A percentile compares a stretch with the other conserved stretches of the same genome.
These are phyloP conservation scores for Palloptera scutellata DNA, from an alignment of 2,888 invertebrate genomes.

Conservation along the genomic window DNA sequence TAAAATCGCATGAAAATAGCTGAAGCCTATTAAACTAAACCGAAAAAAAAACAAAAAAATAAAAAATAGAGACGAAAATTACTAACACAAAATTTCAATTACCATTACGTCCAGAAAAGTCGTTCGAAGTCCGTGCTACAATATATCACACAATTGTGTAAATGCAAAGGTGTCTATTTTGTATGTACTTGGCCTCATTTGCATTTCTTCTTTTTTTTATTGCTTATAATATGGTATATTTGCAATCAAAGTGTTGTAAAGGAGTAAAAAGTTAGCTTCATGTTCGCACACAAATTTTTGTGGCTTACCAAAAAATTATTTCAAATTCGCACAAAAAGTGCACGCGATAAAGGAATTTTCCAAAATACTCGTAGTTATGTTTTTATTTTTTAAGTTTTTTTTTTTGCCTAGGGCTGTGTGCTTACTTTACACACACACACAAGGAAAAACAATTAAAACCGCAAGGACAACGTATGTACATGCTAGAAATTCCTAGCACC, in stretches of 20 bases:
- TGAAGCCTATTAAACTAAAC: constrained; percentile 24
- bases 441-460: constrained; percentile 18
- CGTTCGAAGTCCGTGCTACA: not conserved
- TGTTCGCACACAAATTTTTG: constrained; percentile 44
- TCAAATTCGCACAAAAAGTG: constrained; percentile 25
- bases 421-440: not conserved
- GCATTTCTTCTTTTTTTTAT: not conserved
- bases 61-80: not conserved
- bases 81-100: constrained; percentile 37
- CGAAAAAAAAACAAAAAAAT: not conserved
- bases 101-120: constrained; percentile 16
- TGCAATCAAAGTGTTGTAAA: not conserved
- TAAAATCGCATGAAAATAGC: constrained; percentile 38
- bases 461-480: not conserved
- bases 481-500: not conserved
- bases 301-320: constrained; percentile 51
- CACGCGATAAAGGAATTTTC: not conserved
- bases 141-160: no score
- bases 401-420: not conserved
- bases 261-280: not conserved
- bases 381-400: not conserved
- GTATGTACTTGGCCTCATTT: not conserved
- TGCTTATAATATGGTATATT: not conserved
- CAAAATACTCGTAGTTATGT: not conserved
- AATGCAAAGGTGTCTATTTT: no score